Conservation (phyloP, 2,113 vertebrate species). For the Peucedramus taeniatus region DNA sequence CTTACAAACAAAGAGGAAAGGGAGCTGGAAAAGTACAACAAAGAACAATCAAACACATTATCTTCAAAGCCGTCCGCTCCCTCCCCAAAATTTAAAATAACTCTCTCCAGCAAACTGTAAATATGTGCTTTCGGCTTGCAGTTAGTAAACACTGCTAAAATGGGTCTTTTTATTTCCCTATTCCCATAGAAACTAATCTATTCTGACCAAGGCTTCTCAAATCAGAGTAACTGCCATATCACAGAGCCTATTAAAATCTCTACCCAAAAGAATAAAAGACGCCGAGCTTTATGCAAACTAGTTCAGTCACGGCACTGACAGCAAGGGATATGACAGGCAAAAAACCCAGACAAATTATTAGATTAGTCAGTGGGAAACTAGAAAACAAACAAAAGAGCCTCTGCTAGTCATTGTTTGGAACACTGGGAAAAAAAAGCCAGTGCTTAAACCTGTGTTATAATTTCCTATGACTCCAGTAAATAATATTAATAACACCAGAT, state of each 20-base stretch:
- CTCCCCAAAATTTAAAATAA: not conserved
- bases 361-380: slow-evolving; percentile 10
- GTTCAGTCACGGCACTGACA: not conserved
- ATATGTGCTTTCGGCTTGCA: not conserved
- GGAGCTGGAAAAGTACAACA: slow-evolving; percentile 45
- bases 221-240: slow-evolving; percentile 7
- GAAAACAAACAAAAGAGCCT: slow-evolving; percentile 29
- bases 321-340: not conserved
- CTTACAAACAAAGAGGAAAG: slow-evolving; percentile 14
- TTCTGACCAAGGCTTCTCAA: slow-evolving; percentile 19
- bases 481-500: not conserved
- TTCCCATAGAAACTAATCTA: slow-evolving; percentile 21
- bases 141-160: slow-evolving; percentile 26
- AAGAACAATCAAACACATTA: slow-evolving; percentile 30
- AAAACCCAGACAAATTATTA: not conserved
- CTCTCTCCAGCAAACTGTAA: not conserved
- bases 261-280: not conserved
- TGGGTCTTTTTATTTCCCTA: not conserved
- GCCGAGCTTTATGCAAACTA: not conserved
- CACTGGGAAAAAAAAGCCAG: not conserved
- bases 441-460: not conserved
- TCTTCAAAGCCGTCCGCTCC: not conserved
- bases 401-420: not conserved
- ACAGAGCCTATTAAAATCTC: slow-evolving; percentile 25
- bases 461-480: not conserved